phyloP scores from a whole-genome alignment of 2,797 vertebrate species.

The Buceros bicornis region DNA sequence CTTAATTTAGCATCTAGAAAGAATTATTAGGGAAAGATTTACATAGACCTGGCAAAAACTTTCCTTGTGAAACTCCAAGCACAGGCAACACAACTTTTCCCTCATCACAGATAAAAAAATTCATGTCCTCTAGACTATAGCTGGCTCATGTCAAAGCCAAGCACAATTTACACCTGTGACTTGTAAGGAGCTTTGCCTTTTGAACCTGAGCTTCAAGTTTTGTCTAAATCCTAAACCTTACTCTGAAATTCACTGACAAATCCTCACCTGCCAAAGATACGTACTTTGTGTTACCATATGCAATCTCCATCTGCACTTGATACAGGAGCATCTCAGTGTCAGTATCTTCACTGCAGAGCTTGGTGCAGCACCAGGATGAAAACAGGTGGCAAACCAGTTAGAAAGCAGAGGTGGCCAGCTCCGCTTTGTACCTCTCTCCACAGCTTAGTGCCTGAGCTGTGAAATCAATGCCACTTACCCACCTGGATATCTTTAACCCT shows the following conservation, averaged over 20 bases:
- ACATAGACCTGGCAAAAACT: not conserved
- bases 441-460: not conserved
- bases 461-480: not conserved
- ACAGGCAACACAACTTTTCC: not conserved
- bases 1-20: not conserved
- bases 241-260: not conserved
- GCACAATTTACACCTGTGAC: not conserved
- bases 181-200: not conserved
- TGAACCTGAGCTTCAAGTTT: not conserved
- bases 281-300: not conserved
- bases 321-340: not conserved
- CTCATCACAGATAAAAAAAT: not conserved
- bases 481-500: not conserved
- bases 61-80: not conserved
- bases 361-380: not conserved
- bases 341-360: not conserved
- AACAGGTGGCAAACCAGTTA: accelerated
- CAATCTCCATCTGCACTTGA: not conserved
- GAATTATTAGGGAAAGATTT: not conserved
- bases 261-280: not conserved
- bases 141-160: not conserved
- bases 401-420: not conserved
- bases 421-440: not conserved
- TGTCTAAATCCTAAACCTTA: not conserved
- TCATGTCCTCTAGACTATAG: not conserved